These are phyloP conservation scores for Sphaerodactylus townsendi DNA, from an alignment of 2,113 vertebrate genomes.

Conservation along the genomic window DNA sequence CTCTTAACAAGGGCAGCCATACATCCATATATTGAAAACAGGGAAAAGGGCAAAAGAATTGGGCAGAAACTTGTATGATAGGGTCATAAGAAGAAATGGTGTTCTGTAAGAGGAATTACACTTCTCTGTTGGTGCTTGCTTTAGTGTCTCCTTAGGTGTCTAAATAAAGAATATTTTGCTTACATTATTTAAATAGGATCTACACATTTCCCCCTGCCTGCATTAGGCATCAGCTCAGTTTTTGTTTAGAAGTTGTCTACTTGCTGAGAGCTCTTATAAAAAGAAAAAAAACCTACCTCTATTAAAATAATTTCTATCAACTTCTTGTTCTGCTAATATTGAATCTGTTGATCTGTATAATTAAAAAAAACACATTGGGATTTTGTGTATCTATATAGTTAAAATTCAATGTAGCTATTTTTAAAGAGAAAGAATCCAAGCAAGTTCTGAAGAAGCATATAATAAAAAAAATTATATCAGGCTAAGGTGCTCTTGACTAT, in stretches of 20 bases:
- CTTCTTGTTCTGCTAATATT: not conserved
- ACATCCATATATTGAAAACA: slow-evolving; percentile 1
- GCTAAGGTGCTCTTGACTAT: slow-evolving; percentile 27
- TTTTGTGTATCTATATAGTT: not conserved
- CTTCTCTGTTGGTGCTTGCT: slow-evolving; percentile 7
- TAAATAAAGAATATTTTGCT: not conserved
- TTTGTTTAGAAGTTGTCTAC: not conserved
- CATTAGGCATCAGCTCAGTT: not conserved
- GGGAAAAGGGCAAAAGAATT: not conserved
- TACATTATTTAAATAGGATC: not conserved
- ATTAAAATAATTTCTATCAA: not conserved
- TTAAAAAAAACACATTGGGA: not conserved
- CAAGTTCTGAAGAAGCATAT: slow-evolving; percentile 38
- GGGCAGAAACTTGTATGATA: not conserved
- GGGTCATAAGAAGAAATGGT: not conserved
- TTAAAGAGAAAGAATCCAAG: not conserved
- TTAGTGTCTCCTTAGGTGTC: not conserved
- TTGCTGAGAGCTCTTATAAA: not conserved
- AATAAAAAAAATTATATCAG: slow-evolving; percentile 44
- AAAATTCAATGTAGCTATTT: not conserved
- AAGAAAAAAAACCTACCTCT: not conserved
- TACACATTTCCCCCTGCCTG: slow-evolving; percentile 6
- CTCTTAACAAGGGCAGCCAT: slow-evolving; percentile 3
- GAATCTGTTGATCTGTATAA: not conserved
- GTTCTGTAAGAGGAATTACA: not conserved